Percentiles rank a stretch among this genome's conserved stretches.
Conservation (phyloP, 37 sponge, comb jelly and placozoan genomes). For the Bolinopsis microptera region DNA sequence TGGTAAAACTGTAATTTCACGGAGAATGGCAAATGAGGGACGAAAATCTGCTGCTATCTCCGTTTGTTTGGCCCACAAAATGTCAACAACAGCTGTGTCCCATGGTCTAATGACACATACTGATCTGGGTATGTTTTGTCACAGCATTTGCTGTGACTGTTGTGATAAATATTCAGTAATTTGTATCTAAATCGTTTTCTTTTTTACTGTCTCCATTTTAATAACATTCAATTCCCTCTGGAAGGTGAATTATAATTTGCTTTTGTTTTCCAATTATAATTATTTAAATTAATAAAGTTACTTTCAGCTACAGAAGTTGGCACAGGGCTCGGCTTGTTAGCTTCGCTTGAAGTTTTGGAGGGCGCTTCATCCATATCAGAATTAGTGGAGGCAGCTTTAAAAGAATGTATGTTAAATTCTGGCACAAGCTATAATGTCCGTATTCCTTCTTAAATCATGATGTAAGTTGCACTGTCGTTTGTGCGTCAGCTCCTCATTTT, state of each 20-base stretch:
- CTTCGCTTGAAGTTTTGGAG: neutral
- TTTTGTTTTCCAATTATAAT: too few relatives aligned
- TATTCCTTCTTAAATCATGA: neutral
- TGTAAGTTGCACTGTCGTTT: too few relatives aligned
- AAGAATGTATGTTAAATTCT: constrained; percentile 14
- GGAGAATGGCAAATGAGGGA: neutral
- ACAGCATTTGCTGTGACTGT: neutral
- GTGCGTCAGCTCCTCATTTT: too few relatives aligned
- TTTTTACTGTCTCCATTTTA: too few relatives aligned
- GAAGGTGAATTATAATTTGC: too few relatives aligned
- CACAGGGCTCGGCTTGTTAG: neutral
- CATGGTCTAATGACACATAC: neutral
- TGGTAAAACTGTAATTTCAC: neutral
- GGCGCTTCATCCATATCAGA: neutral
- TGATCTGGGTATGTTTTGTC: neutral
- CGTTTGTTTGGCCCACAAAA: neutral
- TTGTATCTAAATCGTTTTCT: too few relatives aligned
- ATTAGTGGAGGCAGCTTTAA: neutral
- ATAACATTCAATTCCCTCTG: too few relatives aligned
- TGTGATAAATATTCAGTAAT: too few relatives aligned
- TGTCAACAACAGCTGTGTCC: neutral
- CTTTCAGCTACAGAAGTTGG: neutral
- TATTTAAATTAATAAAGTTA: too few relatives aligned
- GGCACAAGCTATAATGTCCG: neutral
- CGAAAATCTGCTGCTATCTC: neutral